phyloP scores from a whole-genome alignment of 30 jellyfish, hydroid and myxozoan genomes.

The Aurelia sp. region DNA sequence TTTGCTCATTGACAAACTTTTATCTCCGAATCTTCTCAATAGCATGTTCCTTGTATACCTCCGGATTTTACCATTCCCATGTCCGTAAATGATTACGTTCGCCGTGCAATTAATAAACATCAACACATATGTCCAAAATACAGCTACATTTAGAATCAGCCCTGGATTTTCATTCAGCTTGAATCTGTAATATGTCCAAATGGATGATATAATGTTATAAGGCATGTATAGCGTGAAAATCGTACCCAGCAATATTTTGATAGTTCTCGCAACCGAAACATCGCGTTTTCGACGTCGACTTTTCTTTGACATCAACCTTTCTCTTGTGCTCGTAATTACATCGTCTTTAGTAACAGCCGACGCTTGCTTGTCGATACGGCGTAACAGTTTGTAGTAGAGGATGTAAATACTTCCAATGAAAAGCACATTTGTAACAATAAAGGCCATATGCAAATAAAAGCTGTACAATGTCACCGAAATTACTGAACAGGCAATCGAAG shows the following conservation, averaged over 20 bases:
- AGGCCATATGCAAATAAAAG: constrained; percentile 41
- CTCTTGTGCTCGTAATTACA: background rate
- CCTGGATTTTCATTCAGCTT: constrained; percentile 34
- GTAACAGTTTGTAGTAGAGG: constrained; percentile 44
- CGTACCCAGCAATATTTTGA: constrained; percentile 56
- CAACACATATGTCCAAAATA: constrained; percentile 61
- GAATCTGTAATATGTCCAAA: constrained; percentile 58
- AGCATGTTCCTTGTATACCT: background rate
- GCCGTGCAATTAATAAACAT: constrained; percentile 59
- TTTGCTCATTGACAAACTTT: background rate
- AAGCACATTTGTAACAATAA: constrained; percentile 23
- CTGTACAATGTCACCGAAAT: constrained; percentile 34
- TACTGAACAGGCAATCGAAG: constrained; percentile 19
- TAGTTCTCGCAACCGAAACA: constrained; percentile 59
- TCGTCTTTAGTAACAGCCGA: background rate
- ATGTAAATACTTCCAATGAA: constrained; percentile 48
- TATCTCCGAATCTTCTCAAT: background rate
- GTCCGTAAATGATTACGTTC: constrained; percentile 57
- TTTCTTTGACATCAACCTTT: constrained; percentile 1
- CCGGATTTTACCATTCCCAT: constrained; percentile 61
- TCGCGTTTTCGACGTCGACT: constrained; percentile 69
- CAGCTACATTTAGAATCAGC: constrained; percentile 19
- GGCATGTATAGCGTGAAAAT: constrained; percentile 68
- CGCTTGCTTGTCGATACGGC: constrained; percentile 61
- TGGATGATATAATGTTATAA: constrained; percentile 24